Evolutionary conservation across 2,113 vertebrate species (phyloP).

Genomic region (Bubo blakistoni): DNA sequence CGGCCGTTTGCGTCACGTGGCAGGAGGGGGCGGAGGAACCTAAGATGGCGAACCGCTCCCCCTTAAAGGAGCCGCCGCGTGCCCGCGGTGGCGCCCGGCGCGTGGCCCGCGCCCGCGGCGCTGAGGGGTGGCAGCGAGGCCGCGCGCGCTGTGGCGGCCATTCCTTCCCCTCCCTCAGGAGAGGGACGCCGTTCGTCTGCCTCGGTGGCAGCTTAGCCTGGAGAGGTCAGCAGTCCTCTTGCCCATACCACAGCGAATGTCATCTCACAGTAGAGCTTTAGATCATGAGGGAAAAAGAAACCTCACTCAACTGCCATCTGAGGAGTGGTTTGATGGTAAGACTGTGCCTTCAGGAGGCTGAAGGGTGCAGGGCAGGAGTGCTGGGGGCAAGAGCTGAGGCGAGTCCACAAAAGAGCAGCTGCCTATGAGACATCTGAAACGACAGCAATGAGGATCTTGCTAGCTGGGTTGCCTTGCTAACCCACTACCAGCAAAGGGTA

Average conservation of each 20-base stretch:
- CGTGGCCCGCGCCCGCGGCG: rapidly evolving
- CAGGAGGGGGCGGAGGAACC: neutral
- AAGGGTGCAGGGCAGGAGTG: neutral
- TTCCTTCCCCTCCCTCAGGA: neutral
- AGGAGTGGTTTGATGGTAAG: neutral
- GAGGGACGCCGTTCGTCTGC: rapidly evolving
- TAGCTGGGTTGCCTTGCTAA: too few relatives aligned
- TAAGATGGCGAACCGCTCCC: slow-evolving; percentile 41
- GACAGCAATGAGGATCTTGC: rapidly evolving
- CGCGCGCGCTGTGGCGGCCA: rapidly evolving
- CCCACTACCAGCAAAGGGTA: rapidly evolving
- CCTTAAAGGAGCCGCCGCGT: neutral
- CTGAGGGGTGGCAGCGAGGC: rapidly evolving
- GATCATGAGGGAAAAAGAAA: rapidly evolving
- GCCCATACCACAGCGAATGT: too few relatives aligned
- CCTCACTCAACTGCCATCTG: rapidly evolving
- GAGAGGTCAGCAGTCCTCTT: neutral
- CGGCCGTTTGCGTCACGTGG: slow-evolving; percentile 4
- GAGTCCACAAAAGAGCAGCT: rapidly evolving
- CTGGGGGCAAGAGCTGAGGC: neutral
- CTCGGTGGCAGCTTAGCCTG: rapidly evolving
- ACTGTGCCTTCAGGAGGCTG: neutral
- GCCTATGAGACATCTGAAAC: rapidly evolving
- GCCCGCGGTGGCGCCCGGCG: too few relatives aligned
- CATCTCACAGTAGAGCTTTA: rapidly evolving